Conservation (phyloP, 2,797 vertebrate species). For the Paramormyrops hopkinsi region DNA sequence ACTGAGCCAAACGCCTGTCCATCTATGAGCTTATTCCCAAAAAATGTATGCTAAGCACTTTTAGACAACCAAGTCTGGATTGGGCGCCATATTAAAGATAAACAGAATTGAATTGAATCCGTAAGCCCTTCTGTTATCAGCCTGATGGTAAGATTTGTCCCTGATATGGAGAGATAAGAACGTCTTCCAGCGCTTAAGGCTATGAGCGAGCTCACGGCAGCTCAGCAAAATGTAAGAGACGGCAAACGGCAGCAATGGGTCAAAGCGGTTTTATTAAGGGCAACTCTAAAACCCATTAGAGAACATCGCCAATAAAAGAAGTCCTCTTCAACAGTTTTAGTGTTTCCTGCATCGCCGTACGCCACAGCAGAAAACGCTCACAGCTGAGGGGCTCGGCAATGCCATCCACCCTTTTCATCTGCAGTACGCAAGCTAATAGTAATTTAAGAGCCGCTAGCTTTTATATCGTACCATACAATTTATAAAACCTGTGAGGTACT, state of each 20-base stretch:
- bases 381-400: not conserved
- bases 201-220: not conserved
- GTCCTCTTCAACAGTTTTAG: constrained; percentile 1
- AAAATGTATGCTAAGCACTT: not conserved
- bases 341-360: not conserved
- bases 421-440: not conserved
- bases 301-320: not conserved
- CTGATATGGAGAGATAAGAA: not conserved
- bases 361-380: not conserved
- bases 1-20: not conserved
- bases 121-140: not conserved
- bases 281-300: constrained; percentile 10
- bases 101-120: not conserved
- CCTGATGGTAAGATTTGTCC: not conserved
- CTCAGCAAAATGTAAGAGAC: not conserved
- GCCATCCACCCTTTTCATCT: not conserved
- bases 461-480: not conserved
- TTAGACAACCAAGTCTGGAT: not conserved
- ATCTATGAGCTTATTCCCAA: not conserved
- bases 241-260: not conserved
- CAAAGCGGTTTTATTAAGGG: constrained; percentile 17
- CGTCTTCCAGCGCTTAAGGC: not conserved
- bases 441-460: not conserved
- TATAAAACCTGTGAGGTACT: not conserved
- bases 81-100: not conserved